Base-by-base conservation (phyloP, 2,888 invertebrate species). In the Argyra leucocephala region DNA sequence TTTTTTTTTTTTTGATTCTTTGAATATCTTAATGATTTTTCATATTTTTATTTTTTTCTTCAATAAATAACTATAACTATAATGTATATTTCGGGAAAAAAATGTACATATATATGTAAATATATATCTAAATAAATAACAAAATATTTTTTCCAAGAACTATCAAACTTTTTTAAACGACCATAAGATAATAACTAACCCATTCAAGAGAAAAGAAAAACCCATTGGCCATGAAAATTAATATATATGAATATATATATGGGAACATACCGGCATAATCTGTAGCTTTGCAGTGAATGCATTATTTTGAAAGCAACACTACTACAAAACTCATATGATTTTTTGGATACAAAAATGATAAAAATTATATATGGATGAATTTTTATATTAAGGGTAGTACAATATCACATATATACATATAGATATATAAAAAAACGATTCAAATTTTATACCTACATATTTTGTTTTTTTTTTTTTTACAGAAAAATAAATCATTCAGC, bases 191-290 rank as follows among this genome's bases (percentile, higher is more conserved):
- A 18, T 48, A 48, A 48, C 48, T 48, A 48, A 48, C 18, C 48
- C 12, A 10, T 48, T 48, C 18, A n/a, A 18, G 48, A 48, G 48
- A 48, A 48, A 48, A 48, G 48, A 48, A 48, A 48, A 48, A 48
- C 48, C 48, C 48, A 48, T 48, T 48, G 48, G 48, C 48, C 48
- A 48, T 48, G 48, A 48, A 31, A 37, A 48, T n/a, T n/a, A n/a
- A n/a, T n/a, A n/a, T n/a, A 48, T 48, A 48, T 48, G 48, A 48
- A 48, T n/a, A n/a, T n/a, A n/a, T n/a, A n/a, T n/a, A n/a, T n/a
- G n/a, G n/a, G n/a, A n/a, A n/a, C n/a, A n/a, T n/a, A 48, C 48
- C 48, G 48, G 48, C 48, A 48, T 48, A 48, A 48, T 48, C 18
- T 48, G 48, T 48, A 18, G 48, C 15, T 48, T 15, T 48, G 48